These are phyloP conservation scores for Hydroisotoma schaefferi DNA, from an alignment of 2,888 invertebrate species.

Conservation along the genomic window DNA sequence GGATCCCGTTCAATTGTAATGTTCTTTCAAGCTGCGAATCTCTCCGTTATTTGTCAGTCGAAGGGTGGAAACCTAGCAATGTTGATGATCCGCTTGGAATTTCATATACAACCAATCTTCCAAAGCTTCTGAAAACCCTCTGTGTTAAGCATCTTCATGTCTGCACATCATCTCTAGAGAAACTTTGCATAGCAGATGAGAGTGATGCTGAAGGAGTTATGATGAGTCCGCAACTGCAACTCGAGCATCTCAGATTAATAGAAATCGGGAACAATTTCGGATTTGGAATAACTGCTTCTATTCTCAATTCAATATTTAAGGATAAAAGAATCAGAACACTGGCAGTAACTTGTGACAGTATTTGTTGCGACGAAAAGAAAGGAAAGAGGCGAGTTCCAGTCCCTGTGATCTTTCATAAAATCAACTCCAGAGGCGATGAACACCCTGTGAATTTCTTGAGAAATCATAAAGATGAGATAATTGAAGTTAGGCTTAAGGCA, in stretches of 20 bases:
- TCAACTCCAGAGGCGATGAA: neutral
- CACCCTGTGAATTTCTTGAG: neutral
- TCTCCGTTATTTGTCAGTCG: neutral
- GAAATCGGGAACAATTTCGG: neutral
- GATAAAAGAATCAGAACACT: neutral
- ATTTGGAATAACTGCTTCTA: neutral
- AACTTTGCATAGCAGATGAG: neutral
- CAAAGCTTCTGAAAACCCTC: neutral
- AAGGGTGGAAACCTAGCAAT: no score
- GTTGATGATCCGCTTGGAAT: neutral
- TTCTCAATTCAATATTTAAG: neutral
- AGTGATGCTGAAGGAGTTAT: no score
- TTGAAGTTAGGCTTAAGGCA: neutral
- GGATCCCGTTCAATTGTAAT: neutral
- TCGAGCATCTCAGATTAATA: neutral
- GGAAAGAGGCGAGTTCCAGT: neutral
- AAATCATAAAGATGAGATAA: neutral
- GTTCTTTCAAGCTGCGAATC: neutral
- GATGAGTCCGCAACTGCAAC: no score
- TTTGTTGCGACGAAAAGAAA: neutral
- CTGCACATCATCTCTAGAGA: neutral
- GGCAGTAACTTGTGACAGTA: neutral
- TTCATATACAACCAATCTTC: neutral
- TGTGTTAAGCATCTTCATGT: neutral
- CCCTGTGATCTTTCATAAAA: neutral